Base-by-base conservation (phyloP, 1,140 invertebrate genomes). In the Drosophila nannoptera region DNA sequence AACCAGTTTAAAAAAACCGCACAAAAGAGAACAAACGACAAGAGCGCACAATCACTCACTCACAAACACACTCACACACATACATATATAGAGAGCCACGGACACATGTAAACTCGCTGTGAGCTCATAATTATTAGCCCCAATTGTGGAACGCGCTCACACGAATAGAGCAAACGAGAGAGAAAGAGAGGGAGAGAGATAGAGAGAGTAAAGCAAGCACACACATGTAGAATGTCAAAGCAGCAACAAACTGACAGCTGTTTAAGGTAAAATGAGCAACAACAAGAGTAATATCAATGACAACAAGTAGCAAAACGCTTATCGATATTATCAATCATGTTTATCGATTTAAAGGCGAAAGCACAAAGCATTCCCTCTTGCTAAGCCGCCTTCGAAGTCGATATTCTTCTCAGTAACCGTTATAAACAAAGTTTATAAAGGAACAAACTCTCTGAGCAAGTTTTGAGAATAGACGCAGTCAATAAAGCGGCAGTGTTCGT, bases 181-280 rank as follows among this genome's bases (percentile, higher is more conserved):
- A 43, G 16, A 42, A 52, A 69, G 60, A 53, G 32, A 69, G 40
- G 35, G 60, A 48, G 55, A 53, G 56, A 48, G 8, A 45, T 48
- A 52, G 7, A 22, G 35, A 32, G 22, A 22, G 45, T 31, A 42
- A 35, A 59, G 16, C 63, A 4, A 61, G 22, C 42, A 52, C 38
- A 50, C 50, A 52, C 38, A 35, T 54, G 42, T 14, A 49, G 22
- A 72, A 64, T 66, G 60, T 49, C 49, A 76, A 36, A 64, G 43
- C 52, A 60, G 42, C 56, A 60, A 50, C 64, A 59, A 77, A 69
- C 55, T 84, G 81, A 84, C 81, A 86, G 81, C 81, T 86, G 81
- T 86, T 86, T 77, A 77, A 75, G 74, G 71, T 81, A 77, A 84
- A 73, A 65, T 73, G 50, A 65, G 58, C 54, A 46, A 75, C 46